Evolutionary conservation across 1,140 invertebrate species (phyloP).

Genomic region (Scaptomyza montana): DNA sequence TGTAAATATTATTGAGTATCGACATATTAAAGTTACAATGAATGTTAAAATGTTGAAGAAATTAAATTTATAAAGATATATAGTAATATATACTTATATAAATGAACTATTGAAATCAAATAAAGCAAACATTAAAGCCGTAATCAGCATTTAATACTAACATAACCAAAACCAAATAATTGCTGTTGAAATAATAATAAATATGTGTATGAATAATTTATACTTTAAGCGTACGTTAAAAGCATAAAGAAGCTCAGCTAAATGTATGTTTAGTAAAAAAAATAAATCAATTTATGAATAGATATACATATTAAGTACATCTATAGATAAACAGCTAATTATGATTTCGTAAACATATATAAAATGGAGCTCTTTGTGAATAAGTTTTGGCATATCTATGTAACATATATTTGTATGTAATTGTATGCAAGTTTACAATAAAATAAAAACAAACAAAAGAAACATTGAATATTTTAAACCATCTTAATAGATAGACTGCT

Average conservation of each 20-base stretch:
- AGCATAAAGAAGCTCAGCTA: conserved; percentile 66
- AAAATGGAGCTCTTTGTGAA: conserved; percentile 51
- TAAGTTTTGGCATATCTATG: conserved; percentile 66
- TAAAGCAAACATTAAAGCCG: conserved; percentile 27
- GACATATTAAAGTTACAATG: conserved; percentile 51
- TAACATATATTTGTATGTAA: conserved; percentile 72
- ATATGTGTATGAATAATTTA: conserved; percentile 19
- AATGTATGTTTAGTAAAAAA: conserved; percentile 21
- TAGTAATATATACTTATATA: conserved; percentile 45
- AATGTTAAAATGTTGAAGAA: conserved; percentile 67
- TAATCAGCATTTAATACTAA: conserved; percentile 28
- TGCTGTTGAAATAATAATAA: conserved; percentile 48
- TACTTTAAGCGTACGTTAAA: conserved; percentile 38
- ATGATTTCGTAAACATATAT: conserved; percentile 46
- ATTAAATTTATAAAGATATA: conserved; percentile 42
- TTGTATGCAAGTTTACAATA: conserved; percentile 71
- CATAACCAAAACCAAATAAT: conserved; percentile 34
- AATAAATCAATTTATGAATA: conserved; percentile 2
- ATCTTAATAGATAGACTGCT: no score
- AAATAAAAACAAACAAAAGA: conserved; percentile 45
- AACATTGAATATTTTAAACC: conserved; percentile 3
- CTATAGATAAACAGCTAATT: conserved; percentile 27
- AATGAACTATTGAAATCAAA: conserved; percentile 44
- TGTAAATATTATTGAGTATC: conserved; percentile 63
- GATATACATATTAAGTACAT: conserved; percentile 6